phyloP scores from a whole-genome alignment of 1,140 invertebrate genomes.

The Anadara kagoshimensis region DNA sequence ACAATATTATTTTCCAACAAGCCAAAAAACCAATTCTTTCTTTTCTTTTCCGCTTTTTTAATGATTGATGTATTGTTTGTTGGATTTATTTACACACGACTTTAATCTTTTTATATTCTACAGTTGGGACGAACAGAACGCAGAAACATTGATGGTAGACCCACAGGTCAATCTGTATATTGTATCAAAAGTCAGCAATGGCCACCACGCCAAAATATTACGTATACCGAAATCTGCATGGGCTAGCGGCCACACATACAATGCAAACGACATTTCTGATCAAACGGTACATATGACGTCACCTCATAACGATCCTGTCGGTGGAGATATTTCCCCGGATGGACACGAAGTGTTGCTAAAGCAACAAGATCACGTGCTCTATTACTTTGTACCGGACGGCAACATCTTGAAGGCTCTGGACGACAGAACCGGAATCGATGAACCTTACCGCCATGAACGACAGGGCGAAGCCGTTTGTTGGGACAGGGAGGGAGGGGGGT shows the following conservation, averaged over 20 bases:
- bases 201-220: slow-evolving; percentile 23
- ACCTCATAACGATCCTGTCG: slow-evolving; percentile 44
- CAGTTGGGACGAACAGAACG: slow-evolving; percentile 45
- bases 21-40: no score
- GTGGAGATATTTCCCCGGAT: slow-evolving; percentile 51
- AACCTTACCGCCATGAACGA: slow-evolving; percentile 29
- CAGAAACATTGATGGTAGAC: slow-evolving; percentile 51
- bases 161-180: slow-evolving; percentile 42
- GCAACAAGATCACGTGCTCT: slow-evolving; percentile 35
- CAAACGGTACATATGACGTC: slow-evolving; percentile 24
- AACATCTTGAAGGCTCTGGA: slow-evolving; percentile 27
- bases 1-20: no score
- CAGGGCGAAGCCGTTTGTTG: slow-evolving; percentile 43
- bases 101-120: neutral
- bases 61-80: no score
- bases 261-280: slow-evolving; percentile 5
- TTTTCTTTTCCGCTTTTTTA: no score
- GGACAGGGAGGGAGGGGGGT: slow-evolving; percentile 41
- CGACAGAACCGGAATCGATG: slow-evolving; percentile 3
- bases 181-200: slow-evolving; percentile 45
- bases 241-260: slow-evolving; percentile 1
- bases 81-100: no score
- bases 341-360: slow-evolving; percentile 47
- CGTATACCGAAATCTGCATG: slow-evolving; percentile 34
- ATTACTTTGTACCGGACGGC: slow-evolving; percentile 21